Base-by-base conservation (phyloP, 2,113 vertebrate species). In the Cyanoderma ruficeps region DNA sequence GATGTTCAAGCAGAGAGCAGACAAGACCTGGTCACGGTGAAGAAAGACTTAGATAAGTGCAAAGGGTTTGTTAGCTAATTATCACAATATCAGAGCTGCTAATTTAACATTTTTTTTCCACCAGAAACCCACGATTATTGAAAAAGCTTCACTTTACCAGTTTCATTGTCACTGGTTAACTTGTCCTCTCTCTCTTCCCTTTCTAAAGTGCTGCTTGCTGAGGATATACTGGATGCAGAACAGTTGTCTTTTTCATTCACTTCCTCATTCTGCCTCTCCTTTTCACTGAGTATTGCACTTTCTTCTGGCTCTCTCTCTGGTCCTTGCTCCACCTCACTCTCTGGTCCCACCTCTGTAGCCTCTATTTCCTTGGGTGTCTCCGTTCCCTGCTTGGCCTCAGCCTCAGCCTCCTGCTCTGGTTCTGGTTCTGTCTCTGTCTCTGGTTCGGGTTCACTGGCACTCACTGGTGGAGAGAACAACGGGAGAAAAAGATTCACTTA, bases 161-260 rank as follows among this genome's bases (percentile, higher is more conserved):
- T 96, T 94, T 98, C 98, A 71, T 97, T 98, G 97, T 99, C 98
- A 96, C 96, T 98, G 96, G 95, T 97, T 97, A 98, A 96, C 92
- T 98, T 99, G 97, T 99, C 98, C 96, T 99, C 99, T 78, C 98
- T 98, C 96, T 99, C 99, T 96, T 99, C 99, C 96, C 99, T 98
- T 97, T 99, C 99, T 98, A 99, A 98, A 53, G 99, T 99, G 98
- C 99, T 99, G 97, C 99, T 99, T 85, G 99, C 98, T 69, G 99
- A 99, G 3, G 99, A 99, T 98, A 99, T 98, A 98, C 99, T 99
- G 97, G 99, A 99, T 56, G 99, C 99, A 1, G 99, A 99, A 95
- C 99, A 99, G 98, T 99, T 99, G 98, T 99, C 99, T 93, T 99
- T 99, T 96, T 99, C 99, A 41, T 99, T 99, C 97, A 99, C 98